phyloP scores from a whole-genome alignment of 2,888 invertebrate genomes.

The Synergus itoensis region DNA sequence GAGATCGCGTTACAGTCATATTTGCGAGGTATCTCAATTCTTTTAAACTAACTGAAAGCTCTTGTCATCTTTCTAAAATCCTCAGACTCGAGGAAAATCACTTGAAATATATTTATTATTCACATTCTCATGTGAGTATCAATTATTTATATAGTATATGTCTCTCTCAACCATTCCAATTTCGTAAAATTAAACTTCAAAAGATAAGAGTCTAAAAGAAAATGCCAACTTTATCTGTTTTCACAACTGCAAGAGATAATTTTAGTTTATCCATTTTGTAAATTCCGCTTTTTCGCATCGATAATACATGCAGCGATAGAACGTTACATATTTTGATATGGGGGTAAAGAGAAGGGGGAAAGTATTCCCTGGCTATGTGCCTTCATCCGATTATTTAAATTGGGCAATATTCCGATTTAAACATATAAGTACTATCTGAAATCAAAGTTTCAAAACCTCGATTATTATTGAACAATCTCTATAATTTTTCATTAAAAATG shows the following conservation, averaged over 20 bases:
- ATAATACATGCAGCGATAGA: neutral
- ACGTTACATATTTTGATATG: neutral
- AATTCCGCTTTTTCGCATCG: neutral
- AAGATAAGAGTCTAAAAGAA: neutral
- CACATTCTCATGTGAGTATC: neutral
- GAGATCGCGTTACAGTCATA: conserved; percentile 16
- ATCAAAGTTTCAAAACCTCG: conserved; percentile 14
- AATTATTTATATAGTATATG: neutral
- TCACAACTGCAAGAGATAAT: neutral
- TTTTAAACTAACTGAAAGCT: neutral
- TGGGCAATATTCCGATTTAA: conserved; percentile 10
- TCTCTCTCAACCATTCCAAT: neutral
- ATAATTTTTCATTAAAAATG: conserved; percentile 28
- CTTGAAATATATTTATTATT: neutral
- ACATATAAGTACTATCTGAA: conserved; percentile 24
- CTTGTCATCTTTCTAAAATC: conserved; percentile 1
- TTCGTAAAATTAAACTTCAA: neutral
- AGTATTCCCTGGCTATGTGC: conserved; percentile 8
- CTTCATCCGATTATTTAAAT: conserved; percentile 24
- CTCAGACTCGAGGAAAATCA: neutral
- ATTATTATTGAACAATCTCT: neutral
- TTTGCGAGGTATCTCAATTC: neutral
- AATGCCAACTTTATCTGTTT: neutral
- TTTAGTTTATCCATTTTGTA: neutral
- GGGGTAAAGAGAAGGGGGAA: neutral